Conservation (phyloP, 2,797 vertebrate genomes). For the Myripristis murdjan region DNA sequence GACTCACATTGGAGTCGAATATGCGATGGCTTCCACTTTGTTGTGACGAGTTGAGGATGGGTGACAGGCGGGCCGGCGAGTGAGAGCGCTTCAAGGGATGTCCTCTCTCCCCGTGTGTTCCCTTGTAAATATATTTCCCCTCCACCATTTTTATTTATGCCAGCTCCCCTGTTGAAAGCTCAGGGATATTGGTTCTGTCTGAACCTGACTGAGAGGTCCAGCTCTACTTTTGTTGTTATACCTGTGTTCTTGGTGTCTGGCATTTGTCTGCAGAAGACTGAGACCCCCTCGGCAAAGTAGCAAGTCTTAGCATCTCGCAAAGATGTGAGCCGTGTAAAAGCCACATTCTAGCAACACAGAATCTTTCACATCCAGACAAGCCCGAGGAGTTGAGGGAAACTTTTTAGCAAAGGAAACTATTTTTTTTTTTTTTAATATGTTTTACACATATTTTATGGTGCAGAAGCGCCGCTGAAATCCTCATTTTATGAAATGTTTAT, state of each 20-base stretch:
- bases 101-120: slow-evolving; percentile 22
- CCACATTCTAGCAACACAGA: slow-evolving; percentile 49
- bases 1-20: slow-evolving; percentile 72
- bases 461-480: slow-evolving; percentile 23
- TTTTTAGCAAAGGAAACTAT: slow-evolving; percentile 35
- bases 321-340: slow-evolving; percentile 54
- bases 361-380: slow-evolving; percentile 55
- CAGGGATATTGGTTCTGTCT: slow-evolving; percentile 77
- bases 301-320: slow-evolving; percentile 25
- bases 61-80: slow-evolving; percentile 60
- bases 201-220: slow-evolving; percentile 66
- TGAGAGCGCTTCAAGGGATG: slow-evolving; percentile 50
- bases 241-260: slow-evolving; percentile 62
- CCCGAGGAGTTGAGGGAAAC: slow-evolving; percentile 47
- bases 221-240: slow-evolving; percentile 58
- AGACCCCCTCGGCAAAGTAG: slow-evolving; percentile 50
- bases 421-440: slow-evolving; percentile 4
- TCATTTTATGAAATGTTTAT: slow-evolving; percentile 47
- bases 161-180: slow-evolving; percentile 61
- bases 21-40: slow-evolving; percentile 70
- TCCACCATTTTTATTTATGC: slow-evolving; percentile 64
- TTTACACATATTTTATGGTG: slow-evolving; percentile 18
- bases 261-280: slow-evolving; percentile 59
- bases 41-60: slow-evolving; percentile 63
- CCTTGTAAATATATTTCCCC: slow-evolving; percentile 59